These are phyloP conservation scores for Melanotaenia duboulayi DNA, from an alignment of 2,113 vertebrate species.

Conservation along the genomic window DNA sequence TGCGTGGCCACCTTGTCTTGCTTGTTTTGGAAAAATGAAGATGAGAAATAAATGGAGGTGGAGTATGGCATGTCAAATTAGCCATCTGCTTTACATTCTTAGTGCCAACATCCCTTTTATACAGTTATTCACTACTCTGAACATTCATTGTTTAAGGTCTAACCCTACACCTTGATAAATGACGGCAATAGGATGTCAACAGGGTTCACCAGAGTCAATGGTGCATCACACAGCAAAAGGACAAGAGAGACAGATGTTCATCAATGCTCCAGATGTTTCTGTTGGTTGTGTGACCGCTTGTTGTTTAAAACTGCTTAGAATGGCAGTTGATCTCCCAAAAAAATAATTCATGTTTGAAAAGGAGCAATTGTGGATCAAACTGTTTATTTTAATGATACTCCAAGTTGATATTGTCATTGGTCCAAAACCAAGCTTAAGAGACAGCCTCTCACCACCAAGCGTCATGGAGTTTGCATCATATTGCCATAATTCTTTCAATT, in stretches of 20 bases:
- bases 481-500: constrained; percentile 44
- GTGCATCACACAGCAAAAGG: background rate
- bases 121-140: too few species aligned
- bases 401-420: constrained; percentile 44
- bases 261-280: too few species aligned
- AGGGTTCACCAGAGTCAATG: background rate
- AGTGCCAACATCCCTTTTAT: too few species aligned
- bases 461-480: constrained; percentile 3
- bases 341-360: constrained; percentile 16
- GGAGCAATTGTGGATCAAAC: constrained; percentile 39
- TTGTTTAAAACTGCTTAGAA: too few species aligned
- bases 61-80: too few species aligned
- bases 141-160: too few species aligned
- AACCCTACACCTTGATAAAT: too few species aligned
- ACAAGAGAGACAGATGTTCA: too few species aligned
- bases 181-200: background rate
- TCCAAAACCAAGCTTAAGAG: constrained; percentile 31
- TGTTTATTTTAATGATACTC: constrained; percentile 54
- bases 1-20: background rate
- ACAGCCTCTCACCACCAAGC: constrained; percentile 39
- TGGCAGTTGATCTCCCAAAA: constrained; percentile 14
- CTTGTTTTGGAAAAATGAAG: background rate
- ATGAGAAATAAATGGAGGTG: background rate
- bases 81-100: too few species aligned
- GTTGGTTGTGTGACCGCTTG: too few species aligned